Conservation (phyloP, 2,113 vertebrate species). For the Nibea albiflora region DNA sequence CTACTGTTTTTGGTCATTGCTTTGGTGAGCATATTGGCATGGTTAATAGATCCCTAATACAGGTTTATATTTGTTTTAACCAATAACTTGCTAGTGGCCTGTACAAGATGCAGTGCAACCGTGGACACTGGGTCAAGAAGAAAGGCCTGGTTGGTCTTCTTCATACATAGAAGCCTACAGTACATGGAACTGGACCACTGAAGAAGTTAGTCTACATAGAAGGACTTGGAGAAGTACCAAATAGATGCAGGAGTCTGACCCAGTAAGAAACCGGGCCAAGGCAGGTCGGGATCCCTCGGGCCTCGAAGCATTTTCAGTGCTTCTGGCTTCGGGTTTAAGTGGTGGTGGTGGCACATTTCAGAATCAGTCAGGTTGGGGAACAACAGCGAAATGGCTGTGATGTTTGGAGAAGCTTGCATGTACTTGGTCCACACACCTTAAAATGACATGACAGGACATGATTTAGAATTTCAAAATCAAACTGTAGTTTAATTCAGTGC, state of each 20-base stretch:
- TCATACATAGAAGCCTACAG: background rate
- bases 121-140: background rate
- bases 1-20: no score
- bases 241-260: slow-evolving; percentile 96
- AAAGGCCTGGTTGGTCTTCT: no score
- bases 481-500: background rate
- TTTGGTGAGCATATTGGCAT: no score
- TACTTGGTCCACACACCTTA: slow-evolving; percentile 89
- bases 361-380: slow-evolving; percentile 88
- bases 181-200: background rate
- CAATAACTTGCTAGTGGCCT: background rate
- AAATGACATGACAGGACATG: slow-evolving; percentile 20
- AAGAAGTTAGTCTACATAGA: background rate
- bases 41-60: no score
- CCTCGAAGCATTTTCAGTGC: slow-evolving; percentile 91
- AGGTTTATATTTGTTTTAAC: no score
- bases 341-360: slow-evolving; percentile 87
- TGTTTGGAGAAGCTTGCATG: slow-evolving; percentile 91
- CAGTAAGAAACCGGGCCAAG: slow-evolving; percentile 94
- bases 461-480: background rate
- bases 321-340: slow-evolving; percentile 88
- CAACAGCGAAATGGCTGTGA: slow-evolving; percentile 89
- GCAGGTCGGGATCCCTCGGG: slow-evolving; percentile 90
- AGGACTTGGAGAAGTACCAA: slow-evolving; percentile 83
- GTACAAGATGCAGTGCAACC: background rate